phyloP scores from a whole-genome alignment of 1,140 invertebrate genomes.

The Drosophila obscura region DNA sequence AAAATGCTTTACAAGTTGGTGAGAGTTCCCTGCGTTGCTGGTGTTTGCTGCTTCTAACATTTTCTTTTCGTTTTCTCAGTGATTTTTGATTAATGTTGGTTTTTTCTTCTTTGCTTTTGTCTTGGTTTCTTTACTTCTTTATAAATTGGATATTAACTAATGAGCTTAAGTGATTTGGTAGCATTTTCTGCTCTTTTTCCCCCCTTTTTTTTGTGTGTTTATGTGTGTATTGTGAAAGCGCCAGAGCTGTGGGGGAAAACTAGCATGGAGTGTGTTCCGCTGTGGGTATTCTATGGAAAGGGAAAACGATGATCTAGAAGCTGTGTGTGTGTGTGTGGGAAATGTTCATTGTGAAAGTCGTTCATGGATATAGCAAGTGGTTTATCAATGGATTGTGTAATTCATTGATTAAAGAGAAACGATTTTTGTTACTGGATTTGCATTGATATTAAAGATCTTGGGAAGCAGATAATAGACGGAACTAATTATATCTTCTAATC shows the following conservation, averaged over 20 bases:
- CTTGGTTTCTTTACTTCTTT: constrained; percentile 43
- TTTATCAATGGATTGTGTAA: constrained; percentile 15
- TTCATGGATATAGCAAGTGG: constrained; percentile 39
- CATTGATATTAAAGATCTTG: background rate
- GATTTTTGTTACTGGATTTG: too few species aligned
- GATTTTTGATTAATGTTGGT: constrained; percentile 68
- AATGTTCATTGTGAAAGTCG: constrained; percentile 52
- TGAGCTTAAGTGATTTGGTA: constrained; percentile 76
- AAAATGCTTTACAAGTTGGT: constrained; percentile 77
- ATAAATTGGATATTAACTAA: constrained; percentile 83
- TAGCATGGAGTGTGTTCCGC: constrained; percentile 9
- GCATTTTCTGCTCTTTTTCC: constrained; percentile 15
- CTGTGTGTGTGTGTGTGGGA: constrained; percentile 28
- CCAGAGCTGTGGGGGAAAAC: constrained; percentile 29
- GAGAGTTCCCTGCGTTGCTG: constrained; percentile 52
- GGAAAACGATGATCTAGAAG: constrained; percentile 35
- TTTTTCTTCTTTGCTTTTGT: constrained; percentile 30
- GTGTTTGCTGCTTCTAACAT: constrained; percentile 5
- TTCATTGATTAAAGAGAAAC: background rate
- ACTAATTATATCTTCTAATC: too few species aligned
- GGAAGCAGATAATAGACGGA: background rate
- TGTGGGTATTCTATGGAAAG: constrained; percentile 59
- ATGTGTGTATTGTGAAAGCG: constrained; percentile 54
- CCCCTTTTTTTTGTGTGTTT: background rate
- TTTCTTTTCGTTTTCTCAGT: constrained; percentile 17